Base-by-base conservation (phyloP, 2,797 vertebrate genomes). In the Glyptemys insculpta region DNA sequence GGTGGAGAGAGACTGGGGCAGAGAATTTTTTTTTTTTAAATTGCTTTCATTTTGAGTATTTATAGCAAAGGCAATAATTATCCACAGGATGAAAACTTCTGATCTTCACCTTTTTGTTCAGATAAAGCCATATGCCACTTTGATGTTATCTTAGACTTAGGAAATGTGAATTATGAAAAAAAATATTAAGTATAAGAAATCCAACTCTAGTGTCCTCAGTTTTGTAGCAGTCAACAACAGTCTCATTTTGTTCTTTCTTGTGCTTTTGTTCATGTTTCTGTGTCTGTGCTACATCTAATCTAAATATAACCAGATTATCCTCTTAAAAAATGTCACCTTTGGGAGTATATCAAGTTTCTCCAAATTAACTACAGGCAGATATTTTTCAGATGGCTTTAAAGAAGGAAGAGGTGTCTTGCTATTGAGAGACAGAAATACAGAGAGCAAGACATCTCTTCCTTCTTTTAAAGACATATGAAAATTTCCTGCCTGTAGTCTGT, bases 241-340 rank as follows among this genome's bases (percentile, higher is more conserved):
- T 91, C 90, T 91, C 85, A 89, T 86, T 96, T 95, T 90, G 89
- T 96, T 95, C 93, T 91, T 90, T 44, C 92, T 47, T 19, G 85
- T 59, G 62, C 82, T 92, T 92, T 89, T 93, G 72, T 56, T 94
- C 81, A 4, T 19, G 89, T 88, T 16, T 78, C 88, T 92, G 79
- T 81, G 65, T 72, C 83, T 53, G 85, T 1, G n/a, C 88, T 86
- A 84, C 89, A 83, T 88, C 85, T 91, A 84, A 79, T 86, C 93
- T 94, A 95, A 93, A 94, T 97, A 94, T 95, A 94, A 91, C 92
- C 79, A 91, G 72, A 49, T 72, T 88, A 78, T 82, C 87, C 79
- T 86, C 86, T 93, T 52, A 47, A 83, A 74, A n/a, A 57, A 41
- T 87, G 56, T 82, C 65, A 94, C 88, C 93, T 89, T 76, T 52